Conservation (phyloP, 2,113 vertebrate genomes). For the Theropithecus gelada region DNA sequence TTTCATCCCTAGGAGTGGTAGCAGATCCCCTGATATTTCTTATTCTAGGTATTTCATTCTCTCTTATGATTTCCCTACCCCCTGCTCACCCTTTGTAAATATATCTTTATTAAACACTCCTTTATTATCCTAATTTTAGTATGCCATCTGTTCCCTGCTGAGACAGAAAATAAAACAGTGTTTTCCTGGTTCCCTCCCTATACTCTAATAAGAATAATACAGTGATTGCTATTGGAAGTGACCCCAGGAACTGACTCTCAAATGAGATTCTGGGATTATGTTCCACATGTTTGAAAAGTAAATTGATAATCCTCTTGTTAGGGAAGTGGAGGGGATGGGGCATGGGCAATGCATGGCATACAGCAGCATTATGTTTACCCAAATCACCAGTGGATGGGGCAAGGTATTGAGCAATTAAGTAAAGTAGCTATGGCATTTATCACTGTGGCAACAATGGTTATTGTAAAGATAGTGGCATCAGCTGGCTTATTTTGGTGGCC, state of each 20-base stretch:
- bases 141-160: neutral
- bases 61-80: neutral
- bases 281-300: neutral
- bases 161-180: constrained; percentile 18
- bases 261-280: neutral
- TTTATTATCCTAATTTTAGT: constrained; percentile 19
- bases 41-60: neutral
- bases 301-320: neutral
- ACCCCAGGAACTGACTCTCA: neutral
- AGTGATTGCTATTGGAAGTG: neutral
- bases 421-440: neutral
- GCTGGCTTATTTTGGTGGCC: neutral
- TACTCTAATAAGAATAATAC: constrained; percentile 24
- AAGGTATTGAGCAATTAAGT: neutral
- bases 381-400: neutral
- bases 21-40: neutral
- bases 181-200: neutral
- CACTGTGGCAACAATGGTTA: neutral
- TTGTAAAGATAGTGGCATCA: neutral
- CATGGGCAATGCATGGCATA: neutral
- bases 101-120: neutral
- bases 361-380: neutral
- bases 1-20: neutral
- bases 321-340: too few species aligned
- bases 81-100: neutral